These are phyloP conservation scores for Urechis unicinctus DNA, from an alignment of 2,888 invertebrate genomes.

Conservation along the genomic window DNA sequence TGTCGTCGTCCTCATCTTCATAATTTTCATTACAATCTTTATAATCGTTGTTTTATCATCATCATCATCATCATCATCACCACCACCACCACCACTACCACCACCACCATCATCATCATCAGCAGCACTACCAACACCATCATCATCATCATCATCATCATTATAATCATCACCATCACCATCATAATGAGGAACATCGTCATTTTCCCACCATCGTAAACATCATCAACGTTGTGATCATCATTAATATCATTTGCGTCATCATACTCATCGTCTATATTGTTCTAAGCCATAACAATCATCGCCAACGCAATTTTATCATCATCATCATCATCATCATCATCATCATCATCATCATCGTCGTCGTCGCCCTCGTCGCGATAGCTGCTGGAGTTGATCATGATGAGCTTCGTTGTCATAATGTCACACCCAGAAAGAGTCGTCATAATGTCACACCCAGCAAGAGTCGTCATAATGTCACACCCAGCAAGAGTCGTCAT, in stretches of 20 bases:
- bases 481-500: too few species aligned
- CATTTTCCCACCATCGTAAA: neutral
- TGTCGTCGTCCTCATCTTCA: too few species aligned
- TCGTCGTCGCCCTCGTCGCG: neutral
- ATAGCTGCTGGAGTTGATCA: too few species aligned
- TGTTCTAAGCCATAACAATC: neutral
- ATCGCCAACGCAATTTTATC: neutral
- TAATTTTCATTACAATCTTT: too few species aligned
- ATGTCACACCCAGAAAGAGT: too few species aligned
- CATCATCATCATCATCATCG: neutral
- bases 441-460: too few species aligned
- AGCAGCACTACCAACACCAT: neutral
- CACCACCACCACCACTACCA: neutral
- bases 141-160: neutral
- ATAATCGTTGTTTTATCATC: too few species aligned
- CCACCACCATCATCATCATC: neutral
- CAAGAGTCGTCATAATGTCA: too few species aligned
- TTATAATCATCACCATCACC: neutral
- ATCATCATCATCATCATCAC: neutral
- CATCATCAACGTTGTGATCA: neutral
- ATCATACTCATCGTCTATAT: too few species aligned
- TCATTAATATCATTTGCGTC: too few species aligned
- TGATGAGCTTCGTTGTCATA: too few species aligned
- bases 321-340: neutral
- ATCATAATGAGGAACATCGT: neutral